Percentiles rank a stretch among this genome's conserved stretches.
Evolutionary conservation across 2,113 vertebrate species (phyloP).

Genomic region (Austrofundulus limnaeus): DNA sequence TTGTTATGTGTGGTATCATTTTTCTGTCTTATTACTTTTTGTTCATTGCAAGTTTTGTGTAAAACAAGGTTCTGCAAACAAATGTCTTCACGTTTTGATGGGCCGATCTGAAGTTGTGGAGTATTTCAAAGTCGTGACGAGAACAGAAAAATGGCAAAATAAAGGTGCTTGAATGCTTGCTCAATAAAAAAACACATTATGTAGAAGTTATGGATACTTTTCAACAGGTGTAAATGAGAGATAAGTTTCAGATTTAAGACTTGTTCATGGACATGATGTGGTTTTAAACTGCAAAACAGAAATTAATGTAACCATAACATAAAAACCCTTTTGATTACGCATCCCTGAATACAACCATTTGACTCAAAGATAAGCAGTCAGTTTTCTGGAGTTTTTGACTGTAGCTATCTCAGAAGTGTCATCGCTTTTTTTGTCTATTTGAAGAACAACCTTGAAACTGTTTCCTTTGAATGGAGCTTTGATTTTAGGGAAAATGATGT

Average conservation of each 20-base stretch:
- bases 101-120: too few species aligned
- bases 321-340: not conserved
- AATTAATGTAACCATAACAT: not conserved
- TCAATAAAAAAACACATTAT: too few species aligned
- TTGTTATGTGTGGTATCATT: too few species aligned
- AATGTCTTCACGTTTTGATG: too few species aligned
- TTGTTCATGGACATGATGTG: not conserved
- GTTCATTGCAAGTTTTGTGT: too few species aligned
- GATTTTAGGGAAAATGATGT: not conserved
- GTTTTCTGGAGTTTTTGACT: not conserved
- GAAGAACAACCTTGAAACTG: not conserved
- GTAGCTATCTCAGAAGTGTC: not conserved
- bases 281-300: not conserved
- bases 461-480: not conserved
- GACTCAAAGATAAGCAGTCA: not conserved
- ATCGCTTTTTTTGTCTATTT: not conserved
- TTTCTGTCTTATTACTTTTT: too few species aligned
- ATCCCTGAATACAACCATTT: not conserved
- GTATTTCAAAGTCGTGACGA: too few species aligned
- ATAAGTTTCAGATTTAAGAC: not conserved
- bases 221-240: not conserved
- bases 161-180: too few species aligned
- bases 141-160: too few species aligned
- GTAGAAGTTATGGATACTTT: not conserved
- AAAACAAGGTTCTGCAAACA: too few species aligned